Base-by-base conservation (phyloP, 2,113 vertebrate genomes). In the Protobothrops mucrosquamatus region DNA sequence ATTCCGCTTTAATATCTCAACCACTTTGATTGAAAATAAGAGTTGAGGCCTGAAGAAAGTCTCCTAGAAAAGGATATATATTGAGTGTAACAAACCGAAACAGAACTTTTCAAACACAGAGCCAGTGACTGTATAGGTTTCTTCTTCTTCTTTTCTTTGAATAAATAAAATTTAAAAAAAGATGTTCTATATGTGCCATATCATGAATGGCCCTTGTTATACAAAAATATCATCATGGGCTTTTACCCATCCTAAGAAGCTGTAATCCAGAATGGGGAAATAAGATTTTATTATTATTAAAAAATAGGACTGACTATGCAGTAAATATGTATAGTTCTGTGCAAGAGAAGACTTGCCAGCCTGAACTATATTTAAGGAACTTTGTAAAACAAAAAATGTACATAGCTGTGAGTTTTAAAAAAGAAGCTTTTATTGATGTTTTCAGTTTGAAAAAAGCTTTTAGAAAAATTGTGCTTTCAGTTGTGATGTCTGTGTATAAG, bases 321-420 rank as follows among this genome's bases (percentile, higher is more conserved):
- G 97, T 96, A 94, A 95, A 96, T 85, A 96, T 93, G 74, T 97
- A 96, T 94, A 96, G 94, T 97, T 98, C 96, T 97, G 97, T 95
- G 97, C 97, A 96, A 97, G 97, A 96, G 94, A 96, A 95, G 96
- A 98, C 97, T 97, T 97, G 98, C 98, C 98, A 98, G 98, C 98
- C 98, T 98, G 98, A 98, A 98, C 98, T 99, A 97, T 99, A 99
- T 99, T 98, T 98, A 99, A 98, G 96, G 97, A 96, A 97, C 97
- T 98, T 97, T 98, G 97, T 97, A 97, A 97, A 97, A 90, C 5
- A 46, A 92, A 87, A 91, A 54, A 74, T 98, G 97, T 98, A 98
- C 94, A 98, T 98, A 98, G 97, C 96, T 97, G 97, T 98, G 97
- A 95, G 98, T 98, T 97, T 95, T 95, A 96, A 97, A 89, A 96